A percentile compares a stretch with the other conserved stretches of the same genome.
phyloP scores from a whole-genome alignment of 2,888 invertebrate genomes.

The Agrochola lota region DNA sequence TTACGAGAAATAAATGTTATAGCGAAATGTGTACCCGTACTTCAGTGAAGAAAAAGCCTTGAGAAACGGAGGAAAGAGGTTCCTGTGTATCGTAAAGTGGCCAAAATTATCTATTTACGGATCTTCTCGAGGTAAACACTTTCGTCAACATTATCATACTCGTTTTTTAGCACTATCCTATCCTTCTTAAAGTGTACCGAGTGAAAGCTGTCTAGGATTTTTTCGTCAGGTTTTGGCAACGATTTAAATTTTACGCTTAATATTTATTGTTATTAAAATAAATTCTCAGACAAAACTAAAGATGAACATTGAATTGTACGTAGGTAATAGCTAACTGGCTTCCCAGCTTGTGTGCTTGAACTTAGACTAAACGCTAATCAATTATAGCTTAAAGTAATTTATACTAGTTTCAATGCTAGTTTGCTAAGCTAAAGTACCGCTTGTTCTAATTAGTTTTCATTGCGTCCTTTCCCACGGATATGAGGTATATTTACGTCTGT shows the following conservation, averaged over 20 bases:
- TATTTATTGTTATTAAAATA: neutral
- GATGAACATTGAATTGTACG: neutral
- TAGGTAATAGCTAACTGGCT: neutral
- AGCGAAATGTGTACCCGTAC: slow-evolving; percentile 53
- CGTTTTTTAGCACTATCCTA: slow-evolving; percentile 37
- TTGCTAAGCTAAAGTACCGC: slow-evolving; percentile 2
- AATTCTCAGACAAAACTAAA: neutral
- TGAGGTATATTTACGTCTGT: neutral
- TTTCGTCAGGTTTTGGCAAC: neutral
- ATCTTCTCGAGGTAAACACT: slow-evolving; percentile 50
- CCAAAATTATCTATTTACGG: slow-evolving; percentile 64
- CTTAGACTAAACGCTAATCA: slow-evolving; percentile 16
- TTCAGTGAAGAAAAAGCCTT: slow-evolving; percentile 52
- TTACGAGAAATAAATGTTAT: slow-evolving; percentile 69
- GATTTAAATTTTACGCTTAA: neutral
- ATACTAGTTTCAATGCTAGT: slow-evolving; percentile 10
- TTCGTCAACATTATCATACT: slow-evolving; percentile 45
- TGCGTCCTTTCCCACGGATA: neutral
- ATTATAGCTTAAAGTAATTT: slow-evolving; percentile 21
- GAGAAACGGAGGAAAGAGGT: slow-evolving; percentile 55
- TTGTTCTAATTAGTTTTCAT: neutral
- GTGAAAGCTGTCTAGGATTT: neutral
- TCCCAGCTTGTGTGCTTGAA: slow-evolving; percentile 15
- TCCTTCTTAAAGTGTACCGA: neutral
- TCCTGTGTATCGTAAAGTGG: slow-evolving; percentile 60